Conservation (phyloP, 2,797 vertebrate species). For the Syndactyla subalaris region DNA sequence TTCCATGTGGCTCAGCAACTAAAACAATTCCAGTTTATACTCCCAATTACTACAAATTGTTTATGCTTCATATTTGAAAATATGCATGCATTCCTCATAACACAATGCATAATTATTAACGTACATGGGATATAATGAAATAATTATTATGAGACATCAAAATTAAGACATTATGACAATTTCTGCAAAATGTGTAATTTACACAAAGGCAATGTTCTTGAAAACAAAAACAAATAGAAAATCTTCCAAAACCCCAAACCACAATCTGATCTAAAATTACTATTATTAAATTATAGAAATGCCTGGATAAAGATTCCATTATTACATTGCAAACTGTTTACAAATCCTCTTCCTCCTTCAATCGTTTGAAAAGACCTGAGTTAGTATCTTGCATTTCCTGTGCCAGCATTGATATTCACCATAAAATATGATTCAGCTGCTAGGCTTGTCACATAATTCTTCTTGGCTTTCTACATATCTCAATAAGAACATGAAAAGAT, state of each 20-base stretch:
- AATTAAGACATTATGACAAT: background rate
- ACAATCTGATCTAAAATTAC: background rate
- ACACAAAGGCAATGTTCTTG: background rate
- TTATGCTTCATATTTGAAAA: background rate
- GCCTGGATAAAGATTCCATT: background rate
- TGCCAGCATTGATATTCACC: conserved; percentile 30
- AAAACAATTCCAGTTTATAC: background rate
- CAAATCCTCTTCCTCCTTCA: conserved; percentile 15
- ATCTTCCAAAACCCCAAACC: background rate
- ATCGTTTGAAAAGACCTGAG: conserved; percentile 41
- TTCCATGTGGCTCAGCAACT: background rate
- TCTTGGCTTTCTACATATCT: conserved; percentile 56
- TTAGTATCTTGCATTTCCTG: conserved; percentile 43
- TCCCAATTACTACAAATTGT: background rate
- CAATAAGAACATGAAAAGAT: conserved; percentile 59
- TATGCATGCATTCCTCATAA: background rate
- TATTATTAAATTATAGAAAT: conserved; percentile 4
- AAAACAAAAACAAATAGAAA: conserved; percentile 4
- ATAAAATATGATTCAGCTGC: conserved; percentile 63
- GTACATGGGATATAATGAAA: background rate
- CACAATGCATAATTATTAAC: background rate
- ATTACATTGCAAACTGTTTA: conserved; percentile 7
- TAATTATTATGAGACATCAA: background rate
- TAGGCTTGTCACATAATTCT: conserved; percentile 47
- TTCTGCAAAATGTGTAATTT: background rate